Conservation (phyloP, 1,140 invertebrate species). For the Macrocentrus cingulum region DNA sequence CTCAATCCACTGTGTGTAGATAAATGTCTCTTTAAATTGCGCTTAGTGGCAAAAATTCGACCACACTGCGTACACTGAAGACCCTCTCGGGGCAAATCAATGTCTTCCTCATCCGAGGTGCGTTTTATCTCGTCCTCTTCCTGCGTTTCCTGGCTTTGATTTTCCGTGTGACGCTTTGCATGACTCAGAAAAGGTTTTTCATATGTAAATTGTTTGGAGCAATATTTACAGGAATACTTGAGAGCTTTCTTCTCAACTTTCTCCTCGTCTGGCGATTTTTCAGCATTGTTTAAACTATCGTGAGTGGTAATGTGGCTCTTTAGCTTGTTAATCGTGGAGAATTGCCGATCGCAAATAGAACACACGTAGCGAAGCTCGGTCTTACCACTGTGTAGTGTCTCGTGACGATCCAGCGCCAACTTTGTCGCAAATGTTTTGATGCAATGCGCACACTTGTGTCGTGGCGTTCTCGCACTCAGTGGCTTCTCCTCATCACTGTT, state of each 20-base stretch:
- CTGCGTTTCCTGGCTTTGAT: slow-evolving; percentile 31
- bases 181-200: slow-evolving; percentile 45
- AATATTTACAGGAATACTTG: slow-evolving; percentile 46
- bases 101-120: slow-evolving; percentile 28
- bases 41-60: slow-evolving; percentile 47
- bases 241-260: slow-evolving; percentile 33
- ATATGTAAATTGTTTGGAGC: slow-evolving; percentile 47
- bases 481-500: slow-evolving; percentile 43
- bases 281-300: slow-evolving; percentile 20
- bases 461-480: slow-evolving; percentile 38
- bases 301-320: slow-evolving; percentile 39
- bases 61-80: slow-evolving; percentile 50
- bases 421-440: slow-evolving; percentile 41
- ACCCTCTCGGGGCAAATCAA: slow-evolving; percentile 37
- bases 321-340: slow-evolving; percentile 36
- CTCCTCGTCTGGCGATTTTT: slow-evolving; percentile 18
- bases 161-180: slow-evolving; percentile 43
- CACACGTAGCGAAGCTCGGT: slow-evolving; percentile 43
- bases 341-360: slow-evolving; percentile 46
- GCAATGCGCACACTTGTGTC: slow-evolving; percentile 42
- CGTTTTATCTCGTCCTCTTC: slow-evolving; percentile 35
- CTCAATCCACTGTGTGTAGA: slow-evolving; percentile 48
- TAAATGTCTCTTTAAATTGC: slow-evolving; percentile 49
- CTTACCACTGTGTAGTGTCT: slow-evolving; percentile 38
- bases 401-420: slow-evolving; percentile 39